Evolutionary conservation across 2,113 vertebrate species (phyloP), one percentile per base, ranked within the genome.

Genomic region (Sceloporus undulatus): DNA sequence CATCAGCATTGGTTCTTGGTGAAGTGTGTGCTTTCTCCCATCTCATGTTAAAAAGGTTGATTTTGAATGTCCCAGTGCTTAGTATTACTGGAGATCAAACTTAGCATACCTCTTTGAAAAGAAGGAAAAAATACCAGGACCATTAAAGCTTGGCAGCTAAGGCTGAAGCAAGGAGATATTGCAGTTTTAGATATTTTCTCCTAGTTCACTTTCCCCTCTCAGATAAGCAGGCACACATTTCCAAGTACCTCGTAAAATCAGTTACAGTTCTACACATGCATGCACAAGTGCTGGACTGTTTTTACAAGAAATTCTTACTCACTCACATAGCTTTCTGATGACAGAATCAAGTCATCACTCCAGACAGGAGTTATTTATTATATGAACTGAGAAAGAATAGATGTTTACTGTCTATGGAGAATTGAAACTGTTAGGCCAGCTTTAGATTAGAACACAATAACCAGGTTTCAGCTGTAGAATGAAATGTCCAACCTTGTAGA

Each of bases 241-340:
- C 91, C 89, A 13, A 42, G 70, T 91, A 87, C 75, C 90, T 90
- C 68, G 87, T 93, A 86, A 95, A 95, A 93, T 87, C 91, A 91
- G 38, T 59, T 88, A 66, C 94, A 92, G 93, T 93, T 87, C 89
- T 92, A 90, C 92, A 74, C 92, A 92, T 92, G 94, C 94, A 94
- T 75, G 90, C 91, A 93, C 94, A 96, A 94, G 94, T 77, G 88
- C 66, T 70, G 82, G 56, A 29, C 87, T 94, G 94, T 87, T 94
- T 92, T 94, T 94, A 94, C 94, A 94, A 93, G 85, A 93, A 94
- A 93, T 94, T 94, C 92, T 89, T 91, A 8, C 89, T 90, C 85
- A 2, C 54, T 34, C 25, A 81, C 92, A 93, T 95, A 93, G 94
- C 94, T 96, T 95, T 91, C 86, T 85, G 89, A 77, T 96, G 94